phyloP scores from a whole-genome alignment of 2,888 invertebrate species.

The Cataglyphis rosenhaueri region DNA sequence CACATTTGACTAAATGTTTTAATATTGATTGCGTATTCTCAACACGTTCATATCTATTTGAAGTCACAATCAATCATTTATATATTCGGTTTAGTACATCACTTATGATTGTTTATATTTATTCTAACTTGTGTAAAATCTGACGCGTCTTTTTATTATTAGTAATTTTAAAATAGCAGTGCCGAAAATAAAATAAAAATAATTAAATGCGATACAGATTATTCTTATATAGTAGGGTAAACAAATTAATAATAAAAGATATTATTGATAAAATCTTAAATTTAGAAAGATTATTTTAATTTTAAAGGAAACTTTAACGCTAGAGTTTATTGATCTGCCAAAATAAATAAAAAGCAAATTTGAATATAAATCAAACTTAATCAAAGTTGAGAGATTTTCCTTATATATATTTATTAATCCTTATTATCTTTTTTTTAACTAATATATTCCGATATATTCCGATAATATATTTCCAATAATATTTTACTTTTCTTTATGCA shows the following conservation, averaged over 20 bases:
- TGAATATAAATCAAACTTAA: neutral
- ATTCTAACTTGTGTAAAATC: neutral
- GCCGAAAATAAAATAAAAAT: neutral
- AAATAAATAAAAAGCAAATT: neutral
- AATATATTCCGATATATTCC: neutral
- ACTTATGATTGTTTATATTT: neutral
- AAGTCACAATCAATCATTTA: neutral
- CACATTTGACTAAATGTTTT: neutral
- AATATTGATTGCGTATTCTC: neutral
- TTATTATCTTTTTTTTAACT: neutral
- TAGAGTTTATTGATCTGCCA: neutral
- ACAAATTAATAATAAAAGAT: neutral
- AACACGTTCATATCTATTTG: neutral
- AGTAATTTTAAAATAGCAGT: neutral
- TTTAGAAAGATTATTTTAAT: neutral
- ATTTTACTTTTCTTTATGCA: constrained; percentile 9
- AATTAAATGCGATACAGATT: neutral
- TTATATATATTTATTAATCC: neutral
- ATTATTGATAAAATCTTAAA: neutral
- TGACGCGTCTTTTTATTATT: neutral
- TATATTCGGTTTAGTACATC: neutral
- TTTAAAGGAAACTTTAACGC: neutral
- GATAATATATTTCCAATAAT: neutral
- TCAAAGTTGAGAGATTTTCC: neutral
- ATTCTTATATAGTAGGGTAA: neutral